phyloP scores from a whole-genome alignment of 2,797 vertebrate genomes.

The Rhynchotus rufescens region DNA sequence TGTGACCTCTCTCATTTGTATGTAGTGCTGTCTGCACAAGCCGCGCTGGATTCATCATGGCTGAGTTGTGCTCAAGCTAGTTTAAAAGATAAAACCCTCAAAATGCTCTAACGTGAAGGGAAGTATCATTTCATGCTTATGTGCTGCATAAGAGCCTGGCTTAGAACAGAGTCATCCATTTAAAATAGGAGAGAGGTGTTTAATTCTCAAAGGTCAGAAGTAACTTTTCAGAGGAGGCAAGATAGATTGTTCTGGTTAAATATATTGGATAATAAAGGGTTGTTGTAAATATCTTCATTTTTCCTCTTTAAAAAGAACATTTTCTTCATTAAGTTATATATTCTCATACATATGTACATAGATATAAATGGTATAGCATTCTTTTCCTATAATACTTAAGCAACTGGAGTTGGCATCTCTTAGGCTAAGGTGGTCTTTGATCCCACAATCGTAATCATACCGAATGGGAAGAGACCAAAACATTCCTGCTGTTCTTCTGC shows the following conservation, averaged over 20 bases:
- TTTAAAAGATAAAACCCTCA: background rate
- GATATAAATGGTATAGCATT: background rate
- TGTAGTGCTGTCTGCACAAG: background rate
- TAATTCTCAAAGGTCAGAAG: background rate
- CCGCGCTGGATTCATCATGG: background rate
- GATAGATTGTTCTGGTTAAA: background rate
- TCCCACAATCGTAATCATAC: accelerated
- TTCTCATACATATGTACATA: background rate
- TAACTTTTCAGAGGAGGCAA: background rate
- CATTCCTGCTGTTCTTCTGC: background rate
- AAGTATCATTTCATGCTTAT: background rate
- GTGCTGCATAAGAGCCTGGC: background rate
- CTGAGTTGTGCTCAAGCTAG: background rate
- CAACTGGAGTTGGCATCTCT: background rate
- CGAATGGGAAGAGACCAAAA: background rate
- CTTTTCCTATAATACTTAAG: background rate
- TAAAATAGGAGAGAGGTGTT: background rate
- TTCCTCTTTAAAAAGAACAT: background rate
- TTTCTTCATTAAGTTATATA: background rate
- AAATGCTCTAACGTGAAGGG: background rate
- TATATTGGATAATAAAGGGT: background rate
- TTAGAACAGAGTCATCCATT: background rate
- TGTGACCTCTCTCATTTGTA: background rate
- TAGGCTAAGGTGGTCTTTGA: background rate
- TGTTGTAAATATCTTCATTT: background rate